Evolutionary conservation across 2,797 vertebrate species (phyloP).

Genomic region (Rousettus madagascariensis): DNA sequence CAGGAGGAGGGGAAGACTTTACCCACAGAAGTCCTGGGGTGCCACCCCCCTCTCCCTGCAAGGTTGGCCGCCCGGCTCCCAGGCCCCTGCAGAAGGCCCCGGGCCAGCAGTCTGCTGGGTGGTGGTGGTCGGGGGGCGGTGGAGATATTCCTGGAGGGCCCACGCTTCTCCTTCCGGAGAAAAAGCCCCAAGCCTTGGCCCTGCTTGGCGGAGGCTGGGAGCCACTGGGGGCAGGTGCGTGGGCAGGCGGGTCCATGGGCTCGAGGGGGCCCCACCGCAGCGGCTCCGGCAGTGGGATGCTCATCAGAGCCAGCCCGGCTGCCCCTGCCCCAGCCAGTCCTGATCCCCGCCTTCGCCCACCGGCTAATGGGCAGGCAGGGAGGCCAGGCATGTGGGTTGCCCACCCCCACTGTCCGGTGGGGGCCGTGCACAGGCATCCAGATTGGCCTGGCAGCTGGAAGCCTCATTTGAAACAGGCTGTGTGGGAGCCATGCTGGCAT

Average conservation of each 20-base stretch:
- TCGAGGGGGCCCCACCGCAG: neutral
- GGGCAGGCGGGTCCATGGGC: too few relatives aligned
- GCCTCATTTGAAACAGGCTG: neutral
- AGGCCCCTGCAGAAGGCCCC: neutral
- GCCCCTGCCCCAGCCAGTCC: neutral
- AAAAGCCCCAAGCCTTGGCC: neutral
- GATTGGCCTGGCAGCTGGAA: neutral
- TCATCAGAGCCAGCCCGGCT: neutral
- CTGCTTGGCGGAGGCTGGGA: neutral
- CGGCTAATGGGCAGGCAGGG: neutral
- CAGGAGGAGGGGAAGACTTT: neutral
- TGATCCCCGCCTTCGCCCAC: neutral
- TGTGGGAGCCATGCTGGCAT: neutral
- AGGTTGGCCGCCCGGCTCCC: neutral
- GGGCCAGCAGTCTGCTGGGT: neutral
- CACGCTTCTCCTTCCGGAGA: neutral
- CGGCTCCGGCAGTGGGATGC: neutral
- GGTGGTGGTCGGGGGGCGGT: neutral
- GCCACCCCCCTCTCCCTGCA: neutral
- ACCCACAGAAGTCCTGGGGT: neutral
- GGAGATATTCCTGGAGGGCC: neutral
- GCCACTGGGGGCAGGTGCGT: neutral
- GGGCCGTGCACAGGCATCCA: neutral
- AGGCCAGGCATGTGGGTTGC: neutral
- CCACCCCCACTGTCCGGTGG: neutral